A percentile compares a stretch with the other conserved stretches of the same genome.
These are phyloP conservation scores for Plagodis dolabraria DNA, from an alignment of 2,888 invertebrate species.

Conservation along the genomic window DNA sequence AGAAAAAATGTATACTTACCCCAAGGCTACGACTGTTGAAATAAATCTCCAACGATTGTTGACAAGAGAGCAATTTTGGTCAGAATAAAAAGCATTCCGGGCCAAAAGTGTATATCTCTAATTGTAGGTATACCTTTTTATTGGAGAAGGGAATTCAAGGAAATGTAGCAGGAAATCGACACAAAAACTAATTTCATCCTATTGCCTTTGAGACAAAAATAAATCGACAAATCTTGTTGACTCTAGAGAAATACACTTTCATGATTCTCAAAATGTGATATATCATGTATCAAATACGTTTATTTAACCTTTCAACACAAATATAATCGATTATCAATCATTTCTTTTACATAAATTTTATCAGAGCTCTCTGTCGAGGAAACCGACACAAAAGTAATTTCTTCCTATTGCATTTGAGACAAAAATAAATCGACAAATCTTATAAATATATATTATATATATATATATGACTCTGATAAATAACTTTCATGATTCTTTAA, in stretches of 20 bases:
- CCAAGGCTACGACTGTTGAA: background rate
- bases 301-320: too few relatives aligned
- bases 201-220: slow-evolving; percentile 17
- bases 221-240: slow-evolving; percentile 13
- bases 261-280: too few relatives aligned
- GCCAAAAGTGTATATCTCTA: slow-evolving; percentile 14
- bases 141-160: background rate
- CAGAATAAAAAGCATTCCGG: slow-evolving; percentile 17
- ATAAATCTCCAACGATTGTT: slow-evolving; percentile 15
- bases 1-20: background rate
- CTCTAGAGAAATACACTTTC: too few relatives aligned
- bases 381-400: slow-evolving; percentile 18
- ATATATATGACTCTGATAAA: too few relatives aligned
- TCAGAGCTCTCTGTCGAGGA: background rate
- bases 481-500: too few relatives aligned
- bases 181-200: slow-evolving; percentile 15
- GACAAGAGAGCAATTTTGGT: slow-evolving; percentile 19
- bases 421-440: slow-evolving; percentile 18
- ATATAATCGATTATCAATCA: too few relatives aligned
- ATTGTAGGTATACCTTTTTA: slow-evolving; percentile 14
- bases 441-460: too few relatives aligned
- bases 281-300: too few relatives aligned
- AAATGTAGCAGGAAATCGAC: slow-evolving; percentile 15
- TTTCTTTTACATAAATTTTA: too few relatives aligned
- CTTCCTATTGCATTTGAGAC: slow-evolving; percentile 9